Evolutionary conservation across 2,888 invertebrate species (phyloP).

Genomic region (Eilema caniola): DNA sequence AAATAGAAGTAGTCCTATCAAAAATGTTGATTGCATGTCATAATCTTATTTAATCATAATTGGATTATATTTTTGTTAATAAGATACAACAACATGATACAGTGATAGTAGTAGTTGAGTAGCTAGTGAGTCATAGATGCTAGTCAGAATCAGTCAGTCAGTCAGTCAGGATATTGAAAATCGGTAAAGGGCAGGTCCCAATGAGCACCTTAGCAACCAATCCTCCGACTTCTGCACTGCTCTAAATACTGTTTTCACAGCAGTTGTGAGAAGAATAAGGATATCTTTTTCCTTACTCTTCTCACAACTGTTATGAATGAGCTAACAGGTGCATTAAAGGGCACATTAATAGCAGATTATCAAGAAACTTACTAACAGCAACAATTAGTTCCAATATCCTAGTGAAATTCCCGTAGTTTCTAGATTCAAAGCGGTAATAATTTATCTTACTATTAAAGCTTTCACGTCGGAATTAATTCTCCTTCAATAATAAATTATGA

Average conservation of each 20-base stretch:
- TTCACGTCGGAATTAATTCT: not conserved
- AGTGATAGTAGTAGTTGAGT: no score
- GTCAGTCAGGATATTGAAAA: no score
- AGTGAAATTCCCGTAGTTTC: not conserved
- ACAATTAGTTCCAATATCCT: not conserved
- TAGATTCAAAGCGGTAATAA: not conserved
- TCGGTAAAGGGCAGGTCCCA: no score
- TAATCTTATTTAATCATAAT: no score
- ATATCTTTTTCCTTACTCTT: not conserved
- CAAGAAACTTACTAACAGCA: not conserved
- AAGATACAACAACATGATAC: no score
- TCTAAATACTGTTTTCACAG: no score
- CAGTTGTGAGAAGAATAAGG: no score
- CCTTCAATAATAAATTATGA: not conserved
- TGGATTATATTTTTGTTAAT: no score
- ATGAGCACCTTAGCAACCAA: no score
- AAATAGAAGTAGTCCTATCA: constrained; percentile 4
- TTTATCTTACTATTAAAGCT: not conserved
- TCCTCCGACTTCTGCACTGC: no score
- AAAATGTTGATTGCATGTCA: not conserved
- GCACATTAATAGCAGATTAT: not conserved
- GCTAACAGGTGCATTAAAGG: not conserved
- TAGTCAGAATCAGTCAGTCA: no score
- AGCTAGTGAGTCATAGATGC: no score
- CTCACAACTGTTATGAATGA: not conserved